Percentiles rank a stretch among this genome's conserved stretches.
These are phyloP conservation scores for Cerastis leucographa DNA, from an alignment of 2,888 invertebrate genomes.

Conservation along the genomic window DNA sequence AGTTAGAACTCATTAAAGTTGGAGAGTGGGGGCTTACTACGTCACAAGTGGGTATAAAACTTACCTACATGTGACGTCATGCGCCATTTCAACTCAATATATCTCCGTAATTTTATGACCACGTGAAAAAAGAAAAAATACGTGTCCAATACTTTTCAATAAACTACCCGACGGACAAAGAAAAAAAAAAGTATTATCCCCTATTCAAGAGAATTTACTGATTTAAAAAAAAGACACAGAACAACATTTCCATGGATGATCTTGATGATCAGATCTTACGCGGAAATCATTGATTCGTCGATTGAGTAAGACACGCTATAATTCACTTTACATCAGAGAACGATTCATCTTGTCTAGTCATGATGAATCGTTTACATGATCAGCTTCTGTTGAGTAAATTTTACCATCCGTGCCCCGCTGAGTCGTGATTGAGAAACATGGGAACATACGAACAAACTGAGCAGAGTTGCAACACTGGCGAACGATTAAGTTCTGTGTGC, in stretches of 20 bases:
- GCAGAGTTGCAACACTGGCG: conserved; percentile 34
- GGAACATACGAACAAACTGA: conserved; percentile 21
- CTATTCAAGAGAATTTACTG: conserved; percentile 12
- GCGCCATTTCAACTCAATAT: too few species aligned
- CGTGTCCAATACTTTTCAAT: too few species aligned
- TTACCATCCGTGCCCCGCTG: conserved; percentile 33
- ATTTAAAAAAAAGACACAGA: neutral
- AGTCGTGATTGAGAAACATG: conserved; percentile 49
- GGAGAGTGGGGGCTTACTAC: too few species aligned
- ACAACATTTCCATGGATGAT: conserved; percentile 5
- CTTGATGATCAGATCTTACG: conserved; percentile 3
- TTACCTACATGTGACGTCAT: too few species aligned
- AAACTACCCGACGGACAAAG: too few species aligned
- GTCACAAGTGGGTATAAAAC: too few species aligned
- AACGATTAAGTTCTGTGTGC: neutral
- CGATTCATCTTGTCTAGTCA: conserved; percentile 37
- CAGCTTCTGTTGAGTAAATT: conserved; percentile 49
- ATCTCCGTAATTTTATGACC: too few species aligned
- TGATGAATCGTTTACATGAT: conserved; percentile 45
- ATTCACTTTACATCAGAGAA: conserved; percentile 40
- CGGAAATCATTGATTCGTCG: conserved; percentile 5
- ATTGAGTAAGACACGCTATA: conserved; percentile 48
- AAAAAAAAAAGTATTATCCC: too few species aligned
- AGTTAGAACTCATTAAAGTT: too few species aligned
- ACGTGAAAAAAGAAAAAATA: too few species aligned